Conservation (phyloP, 2,113 vertebrate genomes). For the Acinonyx jubatus region DNA sequence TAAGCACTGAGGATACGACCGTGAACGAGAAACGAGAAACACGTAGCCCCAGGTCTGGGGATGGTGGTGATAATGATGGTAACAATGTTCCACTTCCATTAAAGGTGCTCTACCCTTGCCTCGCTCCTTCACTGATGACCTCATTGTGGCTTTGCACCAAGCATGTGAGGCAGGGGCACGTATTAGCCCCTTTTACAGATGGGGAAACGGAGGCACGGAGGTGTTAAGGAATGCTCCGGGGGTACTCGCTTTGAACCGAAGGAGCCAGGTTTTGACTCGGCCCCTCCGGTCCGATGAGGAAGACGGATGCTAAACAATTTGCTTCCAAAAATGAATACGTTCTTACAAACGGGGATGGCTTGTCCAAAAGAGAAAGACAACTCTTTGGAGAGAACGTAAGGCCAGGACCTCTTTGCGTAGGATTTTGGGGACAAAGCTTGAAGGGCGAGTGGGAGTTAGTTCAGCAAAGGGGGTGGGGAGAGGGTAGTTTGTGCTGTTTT, state of each 20-base stretch:
- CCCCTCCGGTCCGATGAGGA: background rate
- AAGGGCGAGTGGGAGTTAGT: background rate
- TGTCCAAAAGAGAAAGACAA: background rate
- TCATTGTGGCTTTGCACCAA: background rate
- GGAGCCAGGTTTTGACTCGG: background rate
- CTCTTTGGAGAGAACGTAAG: background rate
- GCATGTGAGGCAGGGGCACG: background rate
- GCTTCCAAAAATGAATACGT: background rate
- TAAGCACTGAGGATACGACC: background rate
- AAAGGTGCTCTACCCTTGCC: background rate
- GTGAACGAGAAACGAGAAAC: background rate
- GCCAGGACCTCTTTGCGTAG: background rate
- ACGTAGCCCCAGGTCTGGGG: fast-evolving
- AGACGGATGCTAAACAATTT: background rate
- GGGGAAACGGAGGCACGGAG: background rate
- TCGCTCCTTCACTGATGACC: background rate
- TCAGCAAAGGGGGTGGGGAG: background rate
- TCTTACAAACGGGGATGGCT: background rate
- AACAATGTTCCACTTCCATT: background rate
- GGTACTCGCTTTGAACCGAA: background rate
- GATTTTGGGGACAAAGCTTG: background rate
- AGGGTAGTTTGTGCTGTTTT: background rate
- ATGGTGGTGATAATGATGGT: fast-evolving
- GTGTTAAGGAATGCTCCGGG: background rate
- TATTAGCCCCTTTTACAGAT: background rate